Evolutionary conservation across 23 tunicate genomes (phyloP).

Genomic region (Ascidia mentula): DNA sequence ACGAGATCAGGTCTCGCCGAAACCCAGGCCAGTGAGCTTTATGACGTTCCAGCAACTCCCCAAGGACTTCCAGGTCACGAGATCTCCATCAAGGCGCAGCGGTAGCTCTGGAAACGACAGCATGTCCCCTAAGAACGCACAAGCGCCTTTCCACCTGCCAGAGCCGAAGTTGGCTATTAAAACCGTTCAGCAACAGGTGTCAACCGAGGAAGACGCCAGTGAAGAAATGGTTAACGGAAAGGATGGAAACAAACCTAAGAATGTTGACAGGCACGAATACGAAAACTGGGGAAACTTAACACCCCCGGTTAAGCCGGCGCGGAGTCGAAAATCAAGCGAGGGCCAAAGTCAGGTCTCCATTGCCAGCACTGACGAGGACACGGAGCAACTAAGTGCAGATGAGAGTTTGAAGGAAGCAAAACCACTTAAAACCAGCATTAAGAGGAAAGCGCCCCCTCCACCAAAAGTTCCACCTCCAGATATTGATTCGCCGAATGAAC

Average conservation of each 20-base stretch:
- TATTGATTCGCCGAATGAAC: neutral
- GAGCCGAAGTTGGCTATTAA: neutral
- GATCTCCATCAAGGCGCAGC: neutral
- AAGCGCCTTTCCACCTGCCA: neutral
- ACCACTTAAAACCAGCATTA: neutral
- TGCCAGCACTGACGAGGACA: no score
- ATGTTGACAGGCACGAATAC: constrained; percentile 4
- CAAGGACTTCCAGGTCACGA: neutral
- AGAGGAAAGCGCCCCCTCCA: constrained; percentile 37
- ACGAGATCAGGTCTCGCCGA: constrained; percentile 5
- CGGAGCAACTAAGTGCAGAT: neutral
- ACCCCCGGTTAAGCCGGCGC: neutral
- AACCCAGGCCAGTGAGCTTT: constrained; percentile 71
- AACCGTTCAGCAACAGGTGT: neutral
- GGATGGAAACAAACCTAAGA: neutral
- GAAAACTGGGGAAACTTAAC: neutral
- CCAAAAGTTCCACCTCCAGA: constrained; percentile 18
- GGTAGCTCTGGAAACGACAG: neutral
- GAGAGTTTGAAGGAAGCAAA: no score
- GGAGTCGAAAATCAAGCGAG: neutral
- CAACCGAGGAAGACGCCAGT: neutral
- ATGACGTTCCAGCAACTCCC: constrained; percentile 57
- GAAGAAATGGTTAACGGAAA: neutral
- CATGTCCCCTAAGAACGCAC: neutral
- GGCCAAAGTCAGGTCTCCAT: no score